A percentile compares a stretch with the other conserved stretches of the same genome.
Conservation (phyloP, 2,797 vertebrate species). For the Melanotaenia boesemani region DNA sequence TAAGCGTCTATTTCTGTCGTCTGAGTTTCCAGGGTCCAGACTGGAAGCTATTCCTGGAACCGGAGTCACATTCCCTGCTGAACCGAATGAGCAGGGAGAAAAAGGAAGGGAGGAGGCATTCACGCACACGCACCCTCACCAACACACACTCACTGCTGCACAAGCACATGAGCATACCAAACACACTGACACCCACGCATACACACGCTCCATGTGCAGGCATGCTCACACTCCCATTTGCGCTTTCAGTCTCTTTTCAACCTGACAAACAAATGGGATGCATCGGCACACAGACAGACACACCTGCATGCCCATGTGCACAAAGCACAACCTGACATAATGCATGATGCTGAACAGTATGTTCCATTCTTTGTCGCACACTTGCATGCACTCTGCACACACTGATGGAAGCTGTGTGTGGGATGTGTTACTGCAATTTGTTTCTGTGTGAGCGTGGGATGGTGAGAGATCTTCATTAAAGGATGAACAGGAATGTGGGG, state of each 20-base stretch:
- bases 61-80: conserved; percentile 83
- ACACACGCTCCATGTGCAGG: conserved; percentile 33
- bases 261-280: conserved; percentile 37
- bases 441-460: conserved; percentile 60
- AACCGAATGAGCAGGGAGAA: conserved; percentile 62
- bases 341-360: conserved; percentile 18
- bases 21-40: conserved; percentile 88
- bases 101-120: conserved; percentile 7
- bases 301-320: conserved; percentile 13
- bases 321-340: conserved; percentile 10
- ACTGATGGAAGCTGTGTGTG: conserved; percentile 61
- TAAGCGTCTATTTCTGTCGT: conserved; percentile 84
- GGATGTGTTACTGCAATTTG: conserved; percentile 65
- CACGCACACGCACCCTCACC: conserved; percentile 24
- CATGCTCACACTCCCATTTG: conserved; percentile 34
- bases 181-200: conserved; percentile 44
- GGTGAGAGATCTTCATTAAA: conserved; percentile 69
- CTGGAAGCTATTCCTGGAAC: conserved; percentile 86
- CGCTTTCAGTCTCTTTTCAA: conserved; percentile 24
- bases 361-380: conserved; percentile 31
- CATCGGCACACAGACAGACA: conserved; percentile 5
- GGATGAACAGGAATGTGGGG: conserved; percentile 58
- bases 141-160: conserved; percentile 20
- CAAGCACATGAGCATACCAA: conserved; percentile 30
- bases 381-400: conserved; percentile 25